Percentiles rank a stretch among this genome's conserved stretches.
These are phyloP conservation scores for Cepphus grylle DNA, from an alignment of 2,113 vertebrate genomes.

Conservation along the genomic window DNA sequence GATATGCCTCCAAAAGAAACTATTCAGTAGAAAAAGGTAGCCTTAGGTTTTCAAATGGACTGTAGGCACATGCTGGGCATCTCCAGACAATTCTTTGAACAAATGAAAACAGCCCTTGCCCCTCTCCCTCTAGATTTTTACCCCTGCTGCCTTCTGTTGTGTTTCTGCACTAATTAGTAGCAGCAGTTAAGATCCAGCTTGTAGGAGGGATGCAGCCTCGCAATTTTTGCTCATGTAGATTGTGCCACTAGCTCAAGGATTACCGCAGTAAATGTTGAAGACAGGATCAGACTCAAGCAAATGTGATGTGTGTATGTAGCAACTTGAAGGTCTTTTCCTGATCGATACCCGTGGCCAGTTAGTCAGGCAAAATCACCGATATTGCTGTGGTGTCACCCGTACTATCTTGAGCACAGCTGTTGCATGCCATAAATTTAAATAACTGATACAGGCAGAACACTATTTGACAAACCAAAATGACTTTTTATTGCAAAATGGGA, in stretches of 20 bases:
- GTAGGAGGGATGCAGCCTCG: not conserved
- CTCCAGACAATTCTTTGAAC: not conserved
- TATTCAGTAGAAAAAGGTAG: not conserved
- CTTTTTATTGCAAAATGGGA: not conserved
- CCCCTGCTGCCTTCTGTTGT: not conserved
- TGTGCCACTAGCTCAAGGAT: not conserved
- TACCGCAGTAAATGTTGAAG: not conserved
- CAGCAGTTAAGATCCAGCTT: not conserved
- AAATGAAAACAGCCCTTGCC: not conserved
- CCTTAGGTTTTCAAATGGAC: not conserved
- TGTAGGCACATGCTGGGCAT: not conserved
- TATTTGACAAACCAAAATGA: not conserved
- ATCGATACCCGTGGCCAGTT: not conserved
- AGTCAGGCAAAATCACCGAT: not conserved
- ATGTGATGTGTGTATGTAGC: rapidly evolving
- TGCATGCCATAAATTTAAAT: not conserved
- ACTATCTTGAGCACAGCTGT: not conserved
- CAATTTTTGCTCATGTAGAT: not conserved
- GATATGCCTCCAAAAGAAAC: not conserved
- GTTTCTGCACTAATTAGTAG: not conserved
- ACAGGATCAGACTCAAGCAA: not conserved
- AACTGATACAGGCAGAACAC: not conserved
- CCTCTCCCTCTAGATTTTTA: not conserved
- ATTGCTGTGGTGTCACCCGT: not conserved
- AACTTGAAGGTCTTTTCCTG: not conserved